These are phyloP conservation scores for Drosophila aldrichi DNA, from an alignment of 2,888 invertebrate genomes.

Conservation along the genomic window DNA sequence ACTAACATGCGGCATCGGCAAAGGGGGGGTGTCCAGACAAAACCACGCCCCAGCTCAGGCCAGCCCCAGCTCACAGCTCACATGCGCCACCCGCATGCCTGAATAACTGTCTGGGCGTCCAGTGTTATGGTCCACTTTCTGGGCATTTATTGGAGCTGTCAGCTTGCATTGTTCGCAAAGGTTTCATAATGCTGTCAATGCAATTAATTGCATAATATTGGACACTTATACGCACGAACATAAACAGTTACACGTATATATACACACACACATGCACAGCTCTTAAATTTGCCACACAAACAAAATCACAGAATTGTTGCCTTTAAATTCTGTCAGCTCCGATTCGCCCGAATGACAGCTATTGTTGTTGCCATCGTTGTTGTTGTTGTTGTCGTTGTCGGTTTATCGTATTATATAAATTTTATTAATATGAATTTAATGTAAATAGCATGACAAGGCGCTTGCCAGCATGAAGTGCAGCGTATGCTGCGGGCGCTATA, in stretches of 20 bases:
- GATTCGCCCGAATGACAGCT: constrained; percentile 23
- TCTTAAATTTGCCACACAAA: constrained; percentile 54
- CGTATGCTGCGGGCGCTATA: constrained; percentile 26
- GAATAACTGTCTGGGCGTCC: background rate
- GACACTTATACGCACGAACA: constrained; percentile 31
- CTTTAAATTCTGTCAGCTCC: constrained; percentile 54
- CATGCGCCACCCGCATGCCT: background rate
- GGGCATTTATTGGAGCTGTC: constrained; percentile 71
- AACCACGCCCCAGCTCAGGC: constrained; percentile 34
- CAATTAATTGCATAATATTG: constrained; percentile 77
- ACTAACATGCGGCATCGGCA: constrained; percentile 57
- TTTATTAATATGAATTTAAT: constrained; percentile 60
- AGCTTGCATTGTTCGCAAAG: constrained; percentile 68
- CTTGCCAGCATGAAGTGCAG: constrained; percentile 19
- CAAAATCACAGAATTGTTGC: constrained; percentile 34
- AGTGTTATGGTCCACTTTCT: constrained; percentile 33
- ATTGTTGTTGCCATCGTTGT: constrained; percentile 27
- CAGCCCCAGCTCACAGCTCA: background rate
- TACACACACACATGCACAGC: constrained; percentile 12
- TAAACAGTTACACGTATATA: constrained; percentile 10
- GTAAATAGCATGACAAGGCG: constrained; percentile 55
- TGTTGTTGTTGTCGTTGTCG: constrained; percentile 32
- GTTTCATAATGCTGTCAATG: constrained; percentile 80
- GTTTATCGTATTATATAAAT: constrained; percentile 58
- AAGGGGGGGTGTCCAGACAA: constrained; percentile 29